These are phyloP conservation scores for Cossypha niveicapilla DNA, from an alignment of 2,797 vertebrate genomes.

Conservation along the genomic window DNA sequence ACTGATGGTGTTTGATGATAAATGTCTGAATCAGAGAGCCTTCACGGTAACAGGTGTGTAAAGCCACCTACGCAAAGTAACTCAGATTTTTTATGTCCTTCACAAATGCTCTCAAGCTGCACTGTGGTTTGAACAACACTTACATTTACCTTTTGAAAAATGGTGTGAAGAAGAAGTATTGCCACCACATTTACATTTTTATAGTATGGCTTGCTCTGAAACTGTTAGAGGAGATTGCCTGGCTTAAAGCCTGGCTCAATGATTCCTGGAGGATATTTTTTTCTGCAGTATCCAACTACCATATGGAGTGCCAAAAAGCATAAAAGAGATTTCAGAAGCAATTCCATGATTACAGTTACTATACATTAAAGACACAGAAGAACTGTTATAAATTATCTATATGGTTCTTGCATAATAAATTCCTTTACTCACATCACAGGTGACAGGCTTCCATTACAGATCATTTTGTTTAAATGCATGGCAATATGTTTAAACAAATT, in stretches of 20 bases:
- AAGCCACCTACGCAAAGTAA: slow-evolving; percentile 16
- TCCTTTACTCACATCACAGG: slow-evolving; percentile 39
- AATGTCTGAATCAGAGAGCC: slow-evolving; percentile 12
- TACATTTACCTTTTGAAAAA: slow-evolving; percentile 55
- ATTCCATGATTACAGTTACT: slow-evolving; percentile 56
- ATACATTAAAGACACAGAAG: slow-evolving; percentile 49
- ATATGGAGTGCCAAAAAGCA: slow-evolving; percentile 40
- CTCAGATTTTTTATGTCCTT: slow-evolving; percentile 34
- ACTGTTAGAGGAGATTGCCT: slow-evolving; percentile 69
- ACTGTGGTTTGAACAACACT: slow-evolving; percentile 38
- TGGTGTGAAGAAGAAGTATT: slow-evolving; percentile 49
- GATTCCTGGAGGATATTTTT: slow-evolving; percentile 60
- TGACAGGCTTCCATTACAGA: slow-evolving; percentile 38
- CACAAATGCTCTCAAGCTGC: slow-evolving; percentile 43
- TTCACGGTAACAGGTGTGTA: slow-evolving; percentile 32
- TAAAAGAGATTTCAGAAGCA: slow-evolving; percentile 60
- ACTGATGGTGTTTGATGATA: background rate
- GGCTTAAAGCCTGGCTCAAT: slow-evolving; percentile 57
- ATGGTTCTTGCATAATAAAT: slow-evolving; percentile 59
- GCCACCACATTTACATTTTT: slow-evolving; percentile 67
- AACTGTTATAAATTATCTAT: slow-evolving; percentile 43
- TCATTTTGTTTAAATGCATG: slow-evolving; percentile 52
- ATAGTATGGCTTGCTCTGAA: slow-evolving; percentile 64
- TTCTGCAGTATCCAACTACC: slow-evolving; percentile 40
- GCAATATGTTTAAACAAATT: slow-evolving; percentile 60